A percentile compares a stretch with the other conserved stretches of the same genome.
Evolutionary conservation across 2,797 vertebrate species (phyloP).

Genomic region (Oreochromis grahami): DNA sequence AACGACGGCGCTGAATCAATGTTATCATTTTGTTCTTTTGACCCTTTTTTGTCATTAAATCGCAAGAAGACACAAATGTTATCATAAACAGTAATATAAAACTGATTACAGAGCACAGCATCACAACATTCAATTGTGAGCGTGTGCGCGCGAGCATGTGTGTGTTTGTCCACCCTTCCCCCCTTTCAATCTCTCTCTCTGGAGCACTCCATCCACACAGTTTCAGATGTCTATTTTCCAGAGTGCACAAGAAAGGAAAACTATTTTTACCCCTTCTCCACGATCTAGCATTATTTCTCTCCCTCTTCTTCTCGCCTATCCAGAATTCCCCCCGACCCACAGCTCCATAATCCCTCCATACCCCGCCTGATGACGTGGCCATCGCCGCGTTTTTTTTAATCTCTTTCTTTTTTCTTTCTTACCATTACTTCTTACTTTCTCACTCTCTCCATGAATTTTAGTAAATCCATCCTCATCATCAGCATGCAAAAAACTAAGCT

Average conservation of each 20-base stretch:
- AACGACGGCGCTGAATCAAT: constrained; percentile 18
- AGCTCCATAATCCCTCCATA: constrained; percentile 53
- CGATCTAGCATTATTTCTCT: constrained; percentile 42
- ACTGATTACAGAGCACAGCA: constrained; percentile 23
- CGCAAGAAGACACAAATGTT: not conserved
- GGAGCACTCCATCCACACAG: constrained; percentile 50
- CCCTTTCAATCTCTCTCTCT: constrained; percentile 26
- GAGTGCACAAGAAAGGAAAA: constrained; percentile 64
- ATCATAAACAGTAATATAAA: constrained; percentile 18
- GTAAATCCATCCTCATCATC: constrained; percentile 19
- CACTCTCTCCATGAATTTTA: not conserved
- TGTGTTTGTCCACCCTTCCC: constrained; percentile 2
- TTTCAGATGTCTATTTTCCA: constrained; percentile 67
- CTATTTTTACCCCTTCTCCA: constrained; percentile 64
- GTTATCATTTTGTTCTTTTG: constrained; percentile 22
- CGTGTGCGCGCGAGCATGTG: not conserved
- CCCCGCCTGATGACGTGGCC: constrained; percentile 32
- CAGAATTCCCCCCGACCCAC: constrained; percentile 10
- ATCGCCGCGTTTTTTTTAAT: not conserved
- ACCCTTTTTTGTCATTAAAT: constrained; percentile 15
- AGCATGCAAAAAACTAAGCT: not conserved
- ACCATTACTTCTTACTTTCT: not conserved
- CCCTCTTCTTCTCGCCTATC: constrained; percentile 23
- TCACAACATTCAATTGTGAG: constrained; percentile 1
- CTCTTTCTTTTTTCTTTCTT: not conserved